phyloP scores from a whole-genome alignment of 2,888 invertebrate genomes.

The Spodoptera exigua region DNA sequence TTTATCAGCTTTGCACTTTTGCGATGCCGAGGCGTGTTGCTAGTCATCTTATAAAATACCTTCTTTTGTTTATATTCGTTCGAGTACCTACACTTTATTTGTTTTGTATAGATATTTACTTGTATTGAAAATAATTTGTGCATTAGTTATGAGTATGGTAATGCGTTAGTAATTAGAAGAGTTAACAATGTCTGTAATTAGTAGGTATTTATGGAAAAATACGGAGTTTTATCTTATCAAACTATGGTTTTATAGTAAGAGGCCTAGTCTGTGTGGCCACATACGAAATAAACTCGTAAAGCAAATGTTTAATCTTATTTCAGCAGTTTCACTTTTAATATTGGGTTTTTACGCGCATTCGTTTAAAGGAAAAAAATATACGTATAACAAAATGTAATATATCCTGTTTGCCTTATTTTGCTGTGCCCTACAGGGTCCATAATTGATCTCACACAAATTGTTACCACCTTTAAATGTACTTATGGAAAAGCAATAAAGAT shows the following conservation, averaged over 20 bases:
- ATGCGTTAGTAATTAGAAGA: background rate
- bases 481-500: no score
- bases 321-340: no score
- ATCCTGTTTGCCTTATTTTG: no score
- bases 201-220: constrained; percentile 39
- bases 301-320: constrained; percentile 5
- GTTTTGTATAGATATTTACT: constrained; percentile 1
- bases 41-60: no score
- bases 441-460: no score
- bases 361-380: no score
- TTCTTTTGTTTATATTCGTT: no score
- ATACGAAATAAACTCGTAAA: constrained; percentile 21
- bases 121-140: constrained; percentile 13
- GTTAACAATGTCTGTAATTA: constrained; percentile 29
- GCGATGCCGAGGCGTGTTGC: no score
- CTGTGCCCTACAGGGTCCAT: no score
- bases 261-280: constrained; percentile 13
- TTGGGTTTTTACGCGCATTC: background rate
- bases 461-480: no score
- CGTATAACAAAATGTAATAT: no score
- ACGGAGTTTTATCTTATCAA: constrained; percentile 44
- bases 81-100: background rate
- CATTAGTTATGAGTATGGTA: constrained; percentile 6
- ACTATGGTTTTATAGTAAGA: constrained; percentile 23
- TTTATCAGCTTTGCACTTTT: no score